Evolutionary conservation across 2,113 vertebrate genomes (phyloP).

Genomic region (Caranx melampygus): DNA sequence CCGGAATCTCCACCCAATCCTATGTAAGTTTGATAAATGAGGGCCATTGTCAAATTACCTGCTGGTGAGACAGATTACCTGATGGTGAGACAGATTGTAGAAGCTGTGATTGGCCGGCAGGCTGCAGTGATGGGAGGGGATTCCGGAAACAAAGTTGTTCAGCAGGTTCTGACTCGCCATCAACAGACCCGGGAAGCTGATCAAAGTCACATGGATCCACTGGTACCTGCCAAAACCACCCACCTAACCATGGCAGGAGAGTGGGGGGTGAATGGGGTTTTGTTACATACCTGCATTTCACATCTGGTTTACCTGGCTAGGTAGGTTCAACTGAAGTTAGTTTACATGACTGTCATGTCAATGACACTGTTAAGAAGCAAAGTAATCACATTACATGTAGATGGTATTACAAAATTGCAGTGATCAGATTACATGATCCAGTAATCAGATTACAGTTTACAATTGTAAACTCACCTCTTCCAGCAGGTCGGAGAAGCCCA

Average conservation of each 20-base stretch:
- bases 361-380: too few species aligned
- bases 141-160: conserved; percentile 85
- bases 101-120: conserved; percentile 67
- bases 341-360: background rate
- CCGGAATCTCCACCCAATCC: too few species aligned
- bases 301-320: background rate
- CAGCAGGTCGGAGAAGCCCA: conserved; percentile 83
- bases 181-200: conserved; percentile 83
- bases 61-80: conserved; percentile 35
- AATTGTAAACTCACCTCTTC: conserved; percentile 57
- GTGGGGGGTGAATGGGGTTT: background rate
- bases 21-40: too few species aligned
- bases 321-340: too few species aligned
- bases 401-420: background rate
- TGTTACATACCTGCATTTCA: conserved; percentile 6
- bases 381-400: background rate
- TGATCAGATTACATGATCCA: background rate
- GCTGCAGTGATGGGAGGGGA: conserved; percentile 84
- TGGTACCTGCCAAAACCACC: conserved; percentile 86
- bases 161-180: conserved; percentile 89
- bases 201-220: conserved; percentile 82
- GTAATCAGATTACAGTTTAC: background rate
- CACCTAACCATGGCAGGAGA: conserved; percentile 48
- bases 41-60: background rate
- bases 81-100: conserved; percentile 34